phyloP scores from a whole-genome alignment of 2,888 invertebrate genomes.

The Hydriomena furcata region DNA sequence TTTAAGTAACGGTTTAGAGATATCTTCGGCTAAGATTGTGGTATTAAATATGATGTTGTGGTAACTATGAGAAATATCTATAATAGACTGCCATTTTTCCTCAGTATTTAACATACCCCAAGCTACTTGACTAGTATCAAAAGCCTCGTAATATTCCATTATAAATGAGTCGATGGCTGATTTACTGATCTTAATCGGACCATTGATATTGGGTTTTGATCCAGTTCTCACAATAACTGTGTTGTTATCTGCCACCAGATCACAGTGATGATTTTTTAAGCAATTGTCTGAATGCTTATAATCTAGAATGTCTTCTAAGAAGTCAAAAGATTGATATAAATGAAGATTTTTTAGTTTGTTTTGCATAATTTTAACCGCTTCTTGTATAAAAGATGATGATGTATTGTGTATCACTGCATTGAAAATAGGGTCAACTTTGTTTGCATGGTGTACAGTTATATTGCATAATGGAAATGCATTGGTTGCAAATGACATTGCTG shows the following conservation, averaged over 20 bases:
- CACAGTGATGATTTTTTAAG: conserved; percentile 50
- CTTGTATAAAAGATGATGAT: conserved; percentile 48
- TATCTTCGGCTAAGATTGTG: conserved; percentile 60
- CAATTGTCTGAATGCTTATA: conserved; percentile 63
- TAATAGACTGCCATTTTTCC: conserved; percentile 53
- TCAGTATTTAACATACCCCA: conserved; percentile 57
- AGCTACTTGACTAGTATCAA: conserved; percentile 57
- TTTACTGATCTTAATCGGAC: conserved; percentile 68
- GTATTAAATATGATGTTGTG: conserved; percentile 68
- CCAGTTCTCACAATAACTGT: conserved; percentile 47
- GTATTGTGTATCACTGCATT: conserved; percentile 64
- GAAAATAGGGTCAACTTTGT: conserved; percentile 58
- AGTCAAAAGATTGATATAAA: conserved; percentile 52
- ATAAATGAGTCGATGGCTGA: conserved; percentile 67
- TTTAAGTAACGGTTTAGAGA: conserved; percentile 57
- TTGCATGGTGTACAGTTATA: conserved; percentile 55
- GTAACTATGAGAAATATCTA: conserved; percentile 55
- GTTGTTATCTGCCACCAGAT: conserved; percentile 56
- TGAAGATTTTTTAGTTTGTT: conserved; percentile 46
- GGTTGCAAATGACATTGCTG: conserved; percentile 61
- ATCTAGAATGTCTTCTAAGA: conserved; percentile 59
- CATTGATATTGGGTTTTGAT: conserved; percentile 57
- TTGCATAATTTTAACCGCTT: conserved; percentile 56
- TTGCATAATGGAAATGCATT: conserved; percentile 64
- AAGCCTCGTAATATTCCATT: conserved; percentile 71